Evolutionary conservation across 1,140 invertebrate genomes (phyloP).

Genomic region (Drosophila burlai): DNA sequence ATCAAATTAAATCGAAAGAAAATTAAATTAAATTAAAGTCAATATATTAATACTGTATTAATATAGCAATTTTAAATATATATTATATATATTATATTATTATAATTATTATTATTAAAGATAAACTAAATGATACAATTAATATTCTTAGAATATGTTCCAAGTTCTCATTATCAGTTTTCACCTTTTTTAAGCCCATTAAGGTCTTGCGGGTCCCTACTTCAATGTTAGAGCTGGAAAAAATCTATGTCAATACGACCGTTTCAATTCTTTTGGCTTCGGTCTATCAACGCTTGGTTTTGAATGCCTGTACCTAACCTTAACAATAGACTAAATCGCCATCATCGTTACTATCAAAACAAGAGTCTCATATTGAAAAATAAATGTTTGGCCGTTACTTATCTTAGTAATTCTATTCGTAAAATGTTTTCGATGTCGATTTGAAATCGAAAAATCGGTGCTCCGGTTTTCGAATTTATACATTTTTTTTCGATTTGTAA

Average conservation of each 20-base stretch:
- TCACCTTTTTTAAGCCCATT: neutral
- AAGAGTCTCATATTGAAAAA: too few species aligned
- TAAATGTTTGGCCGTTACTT: too few species aligned
- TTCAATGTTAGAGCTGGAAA: neutral
- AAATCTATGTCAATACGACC: neutral
- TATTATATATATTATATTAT: neutral
- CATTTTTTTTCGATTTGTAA: too few species aligned
- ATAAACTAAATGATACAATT: neutral
- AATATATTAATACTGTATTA: neutral
- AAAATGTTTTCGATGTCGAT: too few species aligned
- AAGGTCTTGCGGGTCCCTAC: too few species aligned
- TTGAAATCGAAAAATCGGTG: too few species aligned
- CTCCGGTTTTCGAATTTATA: too few species aligned
- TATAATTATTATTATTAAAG: conserved; percentile 4
- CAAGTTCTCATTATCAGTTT: neutral
- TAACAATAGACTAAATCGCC: too few species aligned
- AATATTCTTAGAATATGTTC: neutral
- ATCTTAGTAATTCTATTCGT: too few species aligned
- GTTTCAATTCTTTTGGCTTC: neutral
- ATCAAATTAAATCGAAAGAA: conserved; percentile 22
- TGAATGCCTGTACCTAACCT: too few species aligned
- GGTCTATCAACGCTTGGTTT: too few species aligned
- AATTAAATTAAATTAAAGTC: neutral
- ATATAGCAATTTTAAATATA: conserved; percentile 10
- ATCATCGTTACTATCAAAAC: too few species aligned